phyloP scores from a whole-genome alignment of 2,113 vertebrate genomes.

The Poecilia latipinna region DNA sequence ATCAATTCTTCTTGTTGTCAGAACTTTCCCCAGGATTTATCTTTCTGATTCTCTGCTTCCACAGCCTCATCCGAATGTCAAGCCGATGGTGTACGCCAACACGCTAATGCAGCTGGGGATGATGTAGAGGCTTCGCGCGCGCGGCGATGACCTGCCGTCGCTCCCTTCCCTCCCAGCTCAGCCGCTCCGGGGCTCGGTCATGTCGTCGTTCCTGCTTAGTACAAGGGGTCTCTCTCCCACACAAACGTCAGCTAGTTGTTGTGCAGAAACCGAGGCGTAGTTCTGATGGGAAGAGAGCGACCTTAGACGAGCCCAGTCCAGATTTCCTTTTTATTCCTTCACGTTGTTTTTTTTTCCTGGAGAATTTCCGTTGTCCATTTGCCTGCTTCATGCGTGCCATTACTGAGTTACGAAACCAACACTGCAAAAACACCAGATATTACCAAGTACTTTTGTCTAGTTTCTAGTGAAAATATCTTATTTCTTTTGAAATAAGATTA shows the following conservation, averaged over 20 bases:
- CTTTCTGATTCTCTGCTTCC: slow-evolving; percentile 20
- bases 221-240: slow-evolving; percentile 39
- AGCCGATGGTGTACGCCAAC: slow-evolving; percentile 95
- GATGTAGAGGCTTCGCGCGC: slow-evolving; percentile 83
- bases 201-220: slow-evolving; percentile 50
- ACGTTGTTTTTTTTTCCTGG: slow-evolving; percentile 37
- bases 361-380: slow-evolving; percentile 12
- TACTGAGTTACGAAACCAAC: slow-evolving; percentile 34
- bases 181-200: slow-evolving; percentile 63
- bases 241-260: slow-evolving; percentile 50
- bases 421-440: too few relatives aligned
- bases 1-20: too few relatives aligned
- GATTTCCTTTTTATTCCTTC: slow-evolving; percentile 28
- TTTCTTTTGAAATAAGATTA: too few relatives aligned
- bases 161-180: slow-evolving; percentile 65
- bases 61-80: slow-evolving; percentile 95
- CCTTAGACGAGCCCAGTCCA: slow-evolving; percentile 46
- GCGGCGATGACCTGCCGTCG: slow-evolving; percentile 56
- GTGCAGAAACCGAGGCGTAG: slow-evolving; percentile 49
- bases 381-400: slow-evolving; percentile 29
- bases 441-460: too few relatives aligned
- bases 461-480: too few relatives aligned
- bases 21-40: slow-evolving; percentile 1
- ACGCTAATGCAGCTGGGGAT: slow-evolving; percentile 92
- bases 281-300: slow-evolving; percentile 56